Evolutionary conservation across 2,888 invertebrate genomes (phyloP).

Genomic region (Archips xylosteana): DNA sequence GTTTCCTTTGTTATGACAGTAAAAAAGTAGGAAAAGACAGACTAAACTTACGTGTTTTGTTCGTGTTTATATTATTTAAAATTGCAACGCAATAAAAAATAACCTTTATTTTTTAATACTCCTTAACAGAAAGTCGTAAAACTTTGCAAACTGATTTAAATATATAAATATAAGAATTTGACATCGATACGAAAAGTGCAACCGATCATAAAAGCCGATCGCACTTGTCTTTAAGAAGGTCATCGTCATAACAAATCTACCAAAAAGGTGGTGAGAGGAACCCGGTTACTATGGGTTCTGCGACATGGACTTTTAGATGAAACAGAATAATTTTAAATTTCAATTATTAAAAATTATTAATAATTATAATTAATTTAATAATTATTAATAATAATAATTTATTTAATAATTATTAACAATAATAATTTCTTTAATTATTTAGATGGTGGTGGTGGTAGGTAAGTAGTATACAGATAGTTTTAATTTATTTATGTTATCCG

Average conservation of each 20-base stretch:
- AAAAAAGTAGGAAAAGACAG: neutral
- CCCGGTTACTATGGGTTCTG: constrained; percentile 9
- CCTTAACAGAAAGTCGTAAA: constrained; percentile 28
- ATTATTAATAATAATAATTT: too few species aligned
- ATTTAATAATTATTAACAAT: too few species aligned
- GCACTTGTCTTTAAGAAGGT: constrained; percentile 59
- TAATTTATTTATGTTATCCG: too few species aligned
- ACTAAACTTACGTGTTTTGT: neutral
- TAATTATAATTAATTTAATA: too few species aligned
- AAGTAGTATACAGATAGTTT: too few species aligned
- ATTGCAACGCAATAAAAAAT: neutral
- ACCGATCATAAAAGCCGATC: constrained; percentile 59
- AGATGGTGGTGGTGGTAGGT: too few species aligned
- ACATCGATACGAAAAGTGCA: constrained; percentile 62
- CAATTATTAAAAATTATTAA: too few species aligned
- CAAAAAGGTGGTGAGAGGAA: constrained; percentile 55
- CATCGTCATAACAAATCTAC: constrained; percentile 39
- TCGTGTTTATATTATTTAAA: neutral
- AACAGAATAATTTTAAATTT: too few species aligned
- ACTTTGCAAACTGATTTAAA: constrained; percentile 45
- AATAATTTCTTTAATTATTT: too few species aligned
- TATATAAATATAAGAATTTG: constrained; percentile 53
- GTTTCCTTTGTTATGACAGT: too few species aligned
- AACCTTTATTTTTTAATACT: constrained; percentile 25
- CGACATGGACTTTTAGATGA: neutral